phyloP scores from a whole-genome alignment of 2,113 vertebrate genomes.

The Urocolius indicus region DNA sequence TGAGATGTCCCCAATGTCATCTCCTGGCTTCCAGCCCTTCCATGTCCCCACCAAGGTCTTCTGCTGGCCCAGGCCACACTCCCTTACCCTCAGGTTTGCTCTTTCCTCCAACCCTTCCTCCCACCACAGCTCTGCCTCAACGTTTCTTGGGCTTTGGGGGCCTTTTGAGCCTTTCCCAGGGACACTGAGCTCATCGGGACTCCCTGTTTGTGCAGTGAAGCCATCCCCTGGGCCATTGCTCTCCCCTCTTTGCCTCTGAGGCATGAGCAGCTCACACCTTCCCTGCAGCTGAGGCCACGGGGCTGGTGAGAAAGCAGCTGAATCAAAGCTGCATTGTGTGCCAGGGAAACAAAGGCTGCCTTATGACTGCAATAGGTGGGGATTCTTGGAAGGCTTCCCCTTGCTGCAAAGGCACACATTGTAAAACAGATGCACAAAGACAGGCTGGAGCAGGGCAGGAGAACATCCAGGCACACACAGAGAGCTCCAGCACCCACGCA shows the following conservation, averaged over 20 bases:
- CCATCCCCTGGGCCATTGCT: background rate
- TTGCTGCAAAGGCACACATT: background rate
- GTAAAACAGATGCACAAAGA: background rate
- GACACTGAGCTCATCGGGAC: background rate
- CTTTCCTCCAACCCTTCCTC: background rate
- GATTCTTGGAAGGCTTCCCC: constrained; percentile 70
- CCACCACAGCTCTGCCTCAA: background rate
- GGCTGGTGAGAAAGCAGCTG: background rate
- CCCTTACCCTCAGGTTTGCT: no score
- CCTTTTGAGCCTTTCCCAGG: background rate
- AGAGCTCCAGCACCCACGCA: fast-evolving
- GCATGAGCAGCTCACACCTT: background rate
- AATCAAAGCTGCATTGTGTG: constrained; percentile 64
- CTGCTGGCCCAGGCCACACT: background rate
- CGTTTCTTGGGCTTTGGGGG: fast-evolving
- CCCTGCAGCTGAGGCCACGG: background rate
- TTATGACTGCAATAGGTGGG: constrained; percentile 62
- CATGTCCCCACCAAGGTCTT: fast-evolving
- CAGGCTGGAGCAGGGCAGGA: background rate
- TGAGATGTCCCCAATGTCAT: fast-evolving
- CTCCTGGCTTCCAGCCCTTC: background rate
- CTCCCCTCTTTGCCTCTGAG: fast-evolving
- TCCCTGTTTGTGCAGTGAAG: background rate
- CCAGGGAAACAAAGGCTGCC: constrained; percentile 47
- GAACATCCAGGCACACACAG: background rate